A percentile compares a stretch with the other conserved stretches of the same genome.
Evolutionary conservation across 2,797 vertebrate species (phyloP).

Genomic region (Strix occidentalis): DNA sequence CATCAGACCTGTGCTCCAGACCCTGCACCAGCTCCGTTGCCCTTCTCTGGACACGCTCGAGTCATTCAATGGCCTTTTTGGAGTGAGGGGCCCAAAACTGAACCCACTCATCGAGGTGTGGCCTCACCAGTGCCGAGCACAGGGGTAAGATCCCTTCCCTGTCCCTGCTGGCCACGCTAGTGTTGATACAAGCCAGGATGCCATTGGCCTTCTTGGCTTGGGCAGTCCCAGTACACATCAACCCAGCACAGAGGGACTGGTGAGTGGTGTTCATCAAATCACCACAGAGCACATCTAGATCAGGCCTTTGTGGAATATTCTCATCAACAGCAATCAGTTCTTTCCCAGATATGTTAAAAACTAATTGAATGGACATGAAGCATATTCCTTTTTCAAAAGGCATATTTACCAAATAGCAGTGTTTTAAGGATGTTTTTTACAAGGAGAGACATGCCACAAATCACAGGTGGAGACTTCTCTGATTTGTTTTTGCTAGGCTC

Average conservation of each 20-base stretch:
- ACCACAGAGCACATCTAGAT: background rate
- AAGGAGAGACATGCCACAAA: background rate
- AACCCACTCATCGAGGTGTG: too few relatives aligned
- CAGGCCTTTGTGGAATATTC: background rate
- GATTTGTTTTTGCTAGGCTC: background rate
- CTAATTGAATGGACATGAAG: background rate
- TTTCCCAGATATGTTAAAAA: background rate
- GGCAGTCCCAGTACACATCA: background rate
- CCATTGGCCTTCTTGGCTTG: too few relatives aligned
- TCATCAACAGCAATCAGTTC: background rate
- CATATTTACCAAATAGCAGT: background rate
- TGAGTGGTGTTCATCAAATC: background rate
- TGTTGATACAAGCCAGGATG: too few relatives aligned
- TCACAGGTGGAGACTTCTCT: background rate
- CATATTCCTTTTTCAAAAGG: background rate
- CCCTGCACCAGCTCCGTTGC: too few relatives aligned
- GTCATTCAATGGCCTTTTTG: too few relatives aligned
- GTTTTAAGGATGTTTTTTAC: background rate
- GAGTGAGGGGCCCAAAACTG: too few relatives aligned
- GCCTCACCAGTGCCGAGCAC: too few relatives aligned
- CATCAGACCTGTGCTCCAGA: too few relatives aligned
- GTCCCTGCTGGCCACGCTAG: too few relatives aligned
- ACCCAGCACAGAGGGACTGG: background rate
- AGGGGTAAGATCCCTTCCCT: too few relatives aligned
- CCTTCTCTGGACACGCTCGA: too few relatives aligned